A percentile compares a stretch with the other conserved stretches of the same genome.
These are phyloP conservation scores for Papilio aristodemus DNA, from an alignment of 1,140 invertebrate genomes.

Conservation along the genomic window DNA sequence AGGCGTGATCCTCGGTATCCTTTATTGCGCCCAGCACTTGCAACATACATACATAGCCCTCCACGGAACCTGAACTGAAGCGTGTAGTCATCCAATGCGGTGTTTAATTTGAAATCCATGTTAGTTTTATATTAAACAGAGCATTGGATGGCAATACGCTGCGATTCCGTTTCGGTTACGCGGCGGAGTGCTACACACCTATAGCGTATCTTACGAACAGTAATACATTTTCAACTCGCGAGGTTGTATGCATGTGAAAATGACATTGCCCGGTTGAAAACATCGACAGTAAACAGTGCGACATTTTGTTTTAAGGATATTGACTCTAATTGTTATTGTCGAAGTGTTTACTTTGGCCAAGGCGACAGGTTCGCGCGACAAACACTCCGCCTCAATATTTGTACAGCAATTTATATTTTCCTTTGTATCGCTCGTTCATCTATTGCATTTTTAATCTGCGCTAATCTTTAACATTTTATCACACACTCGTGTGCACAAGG, in stretches of 20 bases:
- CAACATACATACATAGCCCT: no score
- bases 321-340: constrained; percentile 27
- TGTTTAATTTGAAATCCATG: no score
- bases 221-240: neutral
- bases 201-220: no score
- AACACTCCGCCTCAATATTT: constrained; percentile 31
- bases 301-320: constrained; percentile 32
- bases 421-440: constrained; percentile 15
- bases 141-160: no score
- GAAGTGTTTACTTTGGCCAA: constrained; percentile 15
- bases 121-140: no score
- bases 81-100: no score
- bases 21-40: no score
- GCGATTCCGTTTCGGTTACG: no score
- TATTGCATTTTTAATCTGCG: constrained; percentile 29
- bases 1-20: no score
- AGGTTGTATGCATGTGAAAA: neutral
- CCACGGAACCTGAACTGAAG: no score
- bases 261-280: constrained; percentile 1
- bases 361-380: constrained; percentile 8
- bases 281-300: neutral
- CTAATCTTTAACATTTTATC: constrained; percentile 30
- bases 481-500: constrained; percentile 29
- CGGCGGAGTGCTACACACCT: no score
- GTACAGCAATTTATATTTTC: constrained; percentile 28